Evolutionary conservation across 2,113 vertebrate genomes (phyloP).

Genomic region (Colinus virginianus): DNA sequence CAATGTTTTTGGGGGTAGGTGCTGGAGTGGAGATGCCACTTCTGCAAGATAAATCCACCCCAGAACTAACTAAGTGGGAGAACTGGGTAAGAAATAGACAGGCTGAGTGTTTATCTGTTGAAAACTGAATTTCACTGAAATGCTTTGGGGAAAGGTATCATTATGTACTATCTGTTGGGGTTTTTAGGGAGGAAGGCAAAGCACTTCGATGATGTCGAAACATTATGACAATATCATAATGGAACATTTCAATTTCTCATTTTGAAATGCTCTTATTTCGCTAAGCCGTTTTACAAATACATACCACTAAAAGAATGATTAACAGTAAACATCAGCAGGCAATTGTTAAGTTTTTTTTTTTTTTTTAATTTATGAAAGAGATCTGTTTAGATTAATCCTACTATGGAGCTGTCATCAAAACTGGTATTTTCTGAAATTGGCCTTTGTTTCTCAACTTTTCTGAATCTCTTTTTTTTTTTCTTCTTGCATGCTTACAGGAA

Average conservation of each 20-base stretch:
- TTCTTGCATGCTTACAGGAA: background rate
- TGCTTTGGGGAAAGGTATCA: background rate
- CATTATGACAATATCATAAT: background rate
- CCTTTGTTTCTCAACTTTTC: background rate
- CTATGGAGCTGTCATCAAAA: background rate
- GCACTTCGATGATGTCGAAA: background rate
- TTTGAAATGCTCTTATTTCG: background rate
- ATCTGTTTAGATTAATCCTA: background rate
- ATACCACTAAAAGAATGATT: background rate
- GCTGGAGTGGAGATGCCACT: background rate
- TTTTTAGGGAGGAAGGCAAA: background rate
- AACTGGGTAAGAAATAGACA: background rate
- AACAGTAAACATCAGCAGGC: background rate
- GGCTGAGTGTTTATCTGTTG: background rate
- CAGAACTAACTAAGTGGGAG: background rate
- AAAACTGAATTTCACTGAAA: background rate
- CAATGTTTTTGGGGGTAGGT: background rate
- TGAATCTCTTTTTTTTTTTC: background rate
- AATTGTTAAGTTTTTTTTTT: background rate
- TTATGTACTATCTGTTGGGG: background rate
- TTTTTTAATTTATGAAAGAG: background rate
- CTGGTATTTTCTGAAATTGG: background rate
- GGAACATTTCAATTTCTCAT: background rate
- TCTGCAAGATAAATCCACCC: background rate
- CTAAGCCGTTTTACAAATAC: background rate